Evolutionary conservation across 2,888 invertebrate species (phyloP).

Genomic region (Meloe dianella): DNA sequence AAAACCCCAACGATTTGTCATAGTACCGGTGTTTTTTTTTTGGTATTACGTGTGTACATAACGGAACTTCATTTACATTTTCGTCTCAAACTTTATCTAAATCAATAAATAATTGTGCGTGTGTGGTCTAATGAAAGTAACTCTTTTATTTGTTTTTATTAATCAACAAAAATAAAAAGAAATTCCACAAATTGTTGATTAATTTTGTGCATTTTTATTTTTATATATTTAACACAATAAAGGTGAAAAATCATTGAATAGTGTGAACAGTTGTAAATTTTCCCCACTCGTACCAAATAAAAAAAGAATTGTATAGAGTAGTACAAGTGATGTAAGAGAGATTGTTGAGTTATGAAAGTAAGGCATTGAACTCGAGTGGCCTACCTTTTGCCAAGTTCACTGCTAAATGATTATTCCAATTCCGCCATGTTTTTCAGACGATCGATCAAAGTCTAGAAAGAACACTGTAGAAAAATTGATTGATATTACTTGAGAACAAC

Average conservation of each 20-base stretch:
- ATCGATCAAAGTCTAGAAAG: not conserved
- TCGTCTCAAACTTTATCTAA: not conserved
- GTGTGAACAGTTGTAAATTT: not conserved
- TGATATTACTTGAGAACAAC: no score
- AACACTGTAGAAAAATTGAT: not conserved
- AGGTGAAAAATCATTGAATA: not conserved
- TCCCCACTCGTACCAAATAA: not conserved
- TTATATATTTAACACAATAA: not conserved
- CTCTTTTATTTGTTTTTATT: not conserved
- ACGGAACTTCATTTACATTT: not conserved
- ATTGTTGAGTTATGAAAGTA: constrained; percentile 59
- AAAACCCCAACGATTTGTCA: no score
- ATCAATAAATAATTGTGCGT: not conserved
- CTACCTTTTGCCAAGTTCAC: constrained; percentile 59
- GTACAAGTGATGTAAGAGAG: constrained; percentile 59
- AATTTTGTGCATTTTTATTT: not conserved
- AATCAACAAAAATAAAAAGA: no score
- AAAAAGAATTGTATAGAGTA: constrained; percentile 41
- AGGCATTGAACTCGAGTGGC: constrained; percentile 59
- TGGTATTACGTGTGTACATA: not conserved
- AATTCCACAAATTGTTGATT: not conserved
- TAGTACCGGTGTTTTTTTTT: not conserved
- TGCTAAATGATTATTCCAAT: constrained; percentile 43
- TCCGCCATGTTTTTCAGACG: not conserved
- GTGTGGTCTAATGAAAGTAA: constrained; percentile 7